Percentiles rank a stretch among this genome's conserved stretches.
phyloP scores from a whole-genome alignment of 2,888 invertebrate genomes.

The Nasonovia ribisnigri region DNA sequence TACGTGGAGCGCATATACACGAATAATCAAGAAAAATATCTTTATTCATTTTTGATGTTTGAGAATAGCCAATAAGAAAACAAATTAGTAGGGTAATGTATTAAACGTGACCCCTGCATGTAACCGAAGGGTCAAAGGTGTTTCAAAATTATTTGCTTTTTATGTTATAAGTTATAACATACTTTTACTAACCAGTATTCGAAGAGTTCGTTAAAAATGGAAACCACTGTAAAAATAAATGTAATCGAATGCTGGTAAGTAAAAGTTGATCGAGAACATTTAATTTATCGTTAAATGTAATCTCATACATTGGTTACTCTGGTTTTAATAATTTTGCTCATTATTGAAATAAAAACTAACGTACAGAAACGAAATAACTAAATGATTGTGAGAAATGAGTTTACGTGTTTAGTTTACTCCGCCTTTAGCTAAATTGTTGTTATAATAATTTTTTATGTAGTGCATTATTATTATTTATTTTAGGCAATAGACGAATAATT shows the following conservation, averaged over 20 bases:
- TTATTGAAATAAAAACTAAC: conserved; percentile 49
- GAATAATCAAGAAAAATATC: conserved; percentile 26
- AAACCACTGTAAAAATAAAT: conserved; percentile 49
- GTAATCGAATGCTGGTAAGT: conserved; percentile 39
- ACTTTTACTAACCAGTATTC: conserved; percentile 63
- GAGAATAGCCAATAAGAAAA: conserved; percentile 6
- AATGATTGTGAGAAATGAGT: neutral
- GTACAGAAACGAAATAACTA: neutral
- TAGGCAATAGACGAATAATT: neutral
- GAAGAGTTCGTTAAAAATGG: conserved; percentile 55
- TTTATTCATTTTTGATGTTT: conserved; percentile 31
- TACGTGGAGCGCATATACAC: neutral
- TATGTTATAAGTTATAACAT: conserved; percentile 46
- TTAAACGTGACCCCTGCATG: conserved; percentile 50
- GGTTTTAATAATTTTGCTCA: conserved; percentile 43
- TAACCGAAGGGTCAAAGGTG: conserved; percentile 53
- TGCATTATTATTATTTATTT: conserved; percentile 27
- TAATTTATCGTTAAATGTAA: conserved; percentile 51
- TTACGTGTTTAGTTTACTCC: neutral
- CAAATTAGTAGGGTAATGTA: conserved; percentile 44
- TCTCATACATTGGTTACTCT: conserved; percentile 46
- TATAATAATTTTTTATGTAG: neutral
- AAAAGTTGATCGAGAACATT: conserved; percentile 59
- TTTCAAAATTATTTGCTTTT: conserved; percentile 58
- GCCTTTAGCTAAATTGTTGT: neutral